Percentiles rank a stretch among this genome's conserved stretches.
phyloP scores from a whole-genome alignment of 2,797 vertebrate species.

The Pterois miles region DNA sequence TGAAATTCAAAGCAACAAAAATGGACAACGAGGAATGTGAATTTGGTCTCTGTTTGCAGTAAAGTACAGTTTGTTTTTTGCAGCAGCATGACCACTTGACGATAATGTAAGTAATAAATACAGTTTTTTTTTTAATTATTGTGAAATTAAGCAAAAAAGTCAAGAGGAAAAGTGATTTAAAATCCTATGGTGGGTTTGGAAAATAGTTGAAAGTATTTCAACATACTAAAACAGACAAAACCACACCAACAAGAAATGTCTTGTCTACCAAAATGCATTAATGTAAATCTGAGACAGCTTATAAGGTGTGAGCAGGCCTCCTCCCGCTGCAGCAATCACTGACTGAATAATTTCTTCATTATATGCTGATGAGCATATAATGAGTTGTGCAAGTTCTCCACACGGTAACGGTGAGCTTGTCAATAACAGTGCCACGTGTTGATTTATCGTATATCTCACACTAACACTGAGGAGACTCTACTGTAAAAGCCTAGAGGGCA shows the following conservation, averaged over 20 bases:
- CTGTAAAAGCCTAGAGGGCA: not conserved
- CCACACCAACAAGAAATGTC: not conserved
- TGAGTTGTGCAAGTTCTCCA: not conserved
- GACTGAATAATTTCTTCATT: slow-evolving; percentile 1
- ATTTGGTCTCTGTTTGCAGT: not conserved
- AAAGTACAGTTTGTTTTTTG: not conserved
- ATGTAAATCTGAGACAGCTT: not conserved
- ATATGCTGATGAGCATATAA: slow-evolving; percentile 1
- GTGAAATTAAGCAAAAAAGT: not conserved
- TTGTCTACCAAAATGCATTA: not conserved
- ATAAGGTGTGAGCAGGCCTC: not conserved
- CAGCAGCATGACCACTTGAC: not conserved
- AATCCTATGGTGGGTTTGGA: not conserved
- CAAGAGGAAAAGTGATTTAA: not conserved
- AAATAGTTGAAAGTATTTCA: not conserved
- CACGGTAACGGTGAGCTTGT: not conserved
- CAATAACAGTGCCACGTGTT: not conserved
- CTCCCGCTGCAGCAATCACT: not conserved
- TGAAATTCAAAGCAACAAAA: not conserved
- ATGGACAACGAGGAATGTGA: not conserved
- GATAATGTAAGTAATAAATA: not conserved
- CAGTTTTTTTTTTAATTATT: not conserved
- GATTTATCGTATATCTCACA: not conserved
- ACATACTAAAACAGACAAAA: not conserved
- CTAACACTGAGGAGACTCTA: not conserved